Evolutionary conservation across 2,888 invertebrate species (phyloP), one percentile per base, ranked within the genome.

Genomic region (Ormyrus pomaceus): DNA sequence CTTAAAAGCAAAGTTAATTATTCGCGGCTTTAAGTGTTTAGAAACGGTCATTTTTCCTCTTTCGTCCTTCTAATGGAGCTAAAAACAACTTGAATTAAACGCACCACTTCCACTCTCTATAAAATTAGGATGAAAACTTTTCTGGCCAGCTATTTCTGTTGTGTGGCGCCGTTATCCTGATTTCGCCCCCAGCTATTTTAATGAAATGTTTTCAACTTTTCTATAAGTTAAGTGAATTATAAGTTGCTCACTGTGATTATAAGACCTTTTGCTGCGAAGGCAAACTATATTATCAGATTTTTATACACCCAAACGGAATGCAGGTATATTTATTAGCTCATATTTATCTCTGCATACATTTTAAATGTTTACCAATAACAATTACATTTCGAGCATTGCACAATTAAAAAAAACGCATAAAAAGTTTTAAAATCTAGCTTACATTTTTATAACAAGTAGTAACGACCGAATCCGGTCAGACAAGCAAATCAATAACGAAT

Each of bases 191-290:
- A 70, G 58, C 59, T 9, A 74, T 70, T 79, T 75, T 50, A 66
- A 68, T 56, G 19, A 46, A 34, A 72, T 72, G 65, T 53, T 76
- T 10, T 51, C 6, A 80, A 80, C 76, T 80, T 80, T 80, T 11
- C 6, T 55, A 34, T 66, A 11, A 46, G 10, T 19, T 56, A 66
- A 76, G 56, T 9, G 51, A 61, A 72, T 76, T 76, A 66, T 11
- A 65, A 72, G 62, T 68, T 71, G 10, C 50, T 71, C 34, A 68
- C 72, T 76, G 66, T 55, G 72, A 80, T 66, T 71, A 50, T 10
- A 66, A 13, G 45, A 13, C 66, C 53, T 34, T 76, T 76, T 62
- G 46, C 58, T 48, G n/a, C 50, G 45, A 34, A 34, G 8, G 51
- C 6, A 7, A 68, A 76, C 80, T 76, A 72, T 76, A 68, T 76